Evolutionary conservation across 1,140 invertebrate species (phyloP).

Genomic region (Drosophila lacertosa): DNA sequence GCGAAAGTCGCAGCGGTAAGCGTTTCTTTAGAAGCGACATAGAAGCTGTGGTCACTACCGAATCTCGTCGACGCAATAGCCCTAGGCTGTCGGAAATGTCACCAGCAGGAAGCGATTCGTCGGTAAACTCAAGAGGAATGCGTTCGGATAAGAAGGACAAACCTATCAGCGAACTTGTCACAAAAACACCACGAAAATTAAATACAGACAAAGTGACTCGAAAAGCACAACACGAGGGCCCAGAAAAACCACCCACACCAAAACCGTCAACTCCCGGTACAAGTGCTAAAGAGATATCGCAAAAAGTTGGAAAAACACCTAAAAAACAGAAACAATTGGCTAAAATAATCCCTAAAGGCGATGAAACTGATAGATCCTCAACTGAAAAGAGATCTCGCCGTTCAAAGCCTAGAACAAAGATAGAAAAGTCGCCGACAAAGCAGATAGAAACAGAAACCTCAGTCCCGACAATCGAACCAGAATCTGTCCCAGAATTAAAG

Average conservation of each 20-base stretch:
- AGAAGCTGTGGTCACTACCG: not conserved
- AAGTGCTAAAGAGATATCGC: not conserved
- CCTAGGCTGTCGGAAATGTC: constrained; percentile 37
- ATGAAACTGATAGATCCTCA: not conserved
- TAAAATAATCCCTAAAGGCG: not conserved
- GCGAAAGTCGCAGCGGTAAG: constrained; percentile 33
- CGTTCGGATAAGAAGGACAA: not conserved
- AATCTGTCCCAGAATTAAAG: too few relatives aligned
- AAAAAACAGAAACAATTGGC: not conserved
- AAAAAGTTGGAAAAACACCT: not conserved
- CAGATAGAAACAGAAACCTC: too few relatives aligned
- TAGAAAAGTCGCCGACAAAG: not conserved
- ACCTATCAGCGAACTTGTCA: too few relatives aligned
- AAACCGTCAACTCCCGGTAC: not conserved
- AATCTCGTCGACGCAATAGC: constrained; percentile 28
- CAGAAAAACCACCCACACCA: not conserved
- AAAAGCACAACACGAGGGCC: not conserved
- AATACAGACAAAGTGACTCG: not conserved
- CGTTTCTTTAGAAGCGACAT: not conserved
- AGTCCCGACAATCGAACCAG: too few relatives aligned
- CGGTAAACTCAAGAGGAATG: not conserved
- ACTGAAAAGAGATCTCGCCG: not conserved
- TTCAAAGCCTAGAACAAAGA: not conserved
- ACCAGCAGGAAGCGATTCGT: constrained; percentile 22
- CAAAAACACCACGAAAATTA: not conserved